Percentiles rank a stretch among this genome's conserved stretches.
These are phyloP conservation scores for Hystrix brachyura DNA, from an alignment of 2,113 vertebrate genomes.

Conservation along the genomic window DNA sequence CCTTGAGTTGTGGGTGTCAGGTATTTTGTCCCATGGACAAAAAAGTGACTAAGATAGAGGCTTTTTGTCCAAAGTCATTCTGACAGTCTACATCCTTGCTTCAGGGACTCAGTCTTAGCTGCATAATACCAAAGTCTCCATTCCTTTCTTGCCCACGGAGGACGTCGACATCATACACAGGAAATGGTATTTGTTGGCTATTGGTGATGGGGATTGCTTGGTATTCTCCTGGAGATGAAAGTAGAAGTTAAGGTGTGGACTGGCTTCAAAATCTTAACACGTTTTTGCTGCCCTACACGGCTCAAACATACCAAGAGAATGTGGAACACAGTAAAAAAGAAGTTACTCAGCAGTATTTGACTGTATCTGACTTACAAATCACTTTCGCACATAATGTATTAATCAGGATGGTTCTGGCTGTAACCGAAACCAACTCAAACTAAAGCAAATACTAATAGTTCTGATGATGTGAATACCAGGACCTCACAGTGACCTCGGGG, in stretches of 20 bases:
- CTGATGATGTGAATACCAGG: not conserved
- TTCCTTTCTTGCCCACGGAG: conserved; percentile 12
- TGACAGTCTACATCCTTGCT: not conserved
- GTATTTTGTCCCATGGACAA: not conserved
- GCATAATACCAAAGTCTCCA: not conserved
- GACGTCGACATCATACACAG: not conserved
- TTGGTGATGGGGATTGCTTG: not conserved
- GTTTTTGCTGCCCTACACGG: not conserved
- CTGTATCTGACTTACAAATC: not conserved
- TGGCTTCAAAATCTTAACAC: not conserved
- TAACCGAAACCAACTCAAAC: conserved; percentile 24
- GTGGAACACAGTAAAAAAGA: not conserved
- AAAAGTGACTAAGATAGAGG: not conserved
- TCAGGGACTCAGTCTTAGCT: not conserved
- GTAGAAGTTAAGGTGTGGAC: not conserved
- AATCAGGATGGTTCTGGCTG: too few relatives aligned
- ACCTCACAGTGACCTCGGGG: not conserved
- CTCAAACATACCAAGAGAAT: not conserved
- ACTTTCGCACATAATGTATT: not conserved
- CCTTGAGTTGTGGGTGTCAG: not conserved
- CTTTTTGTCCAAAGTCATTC: not conserved
- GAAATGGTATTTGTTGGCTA: not conserved
- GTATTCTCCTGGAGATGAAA: not conserved
- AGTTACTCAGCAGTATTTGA: not conserved
- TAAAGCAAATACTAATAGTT: conserved; percentile 49